These are phyloP conservation scores for Hypsibius dujardini DNA, from an alignment of 1,140 invertebrate genomes.

Conservation along the genomic window DNA sequence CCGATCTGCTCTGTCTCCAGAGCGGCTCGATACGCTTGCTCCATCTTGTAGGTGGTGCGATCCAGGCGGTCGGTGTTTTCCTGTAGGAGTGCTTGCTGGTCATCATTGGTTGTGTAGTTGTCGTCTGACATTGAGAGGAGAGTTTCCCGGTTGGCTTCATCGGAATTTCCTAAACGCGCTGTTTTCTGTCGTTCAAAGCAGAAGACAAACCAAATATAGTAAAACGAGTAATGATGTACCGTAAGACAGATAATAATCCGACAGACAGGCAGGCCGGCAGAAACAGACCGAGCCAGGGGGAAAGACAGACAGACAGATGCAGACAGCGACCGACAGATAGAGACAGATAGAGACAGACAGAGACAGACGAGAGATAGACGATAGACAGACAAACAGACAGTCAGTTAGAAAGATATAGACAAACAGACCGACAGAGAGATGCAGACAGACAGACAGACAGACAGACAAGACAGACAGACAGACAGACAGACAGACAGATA, in stretches of 20 bases:
- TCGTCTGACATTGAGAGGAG: not conserved
- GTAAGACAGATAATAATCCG: not conserved
- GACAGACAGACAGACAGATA: not conserved
- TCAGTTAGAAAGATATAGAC: no score
- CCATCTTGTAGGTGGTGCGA: not conserved
- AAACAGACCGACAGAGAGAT: no score
- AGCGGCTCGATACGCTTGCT: not conserved
- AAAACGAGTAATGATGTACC: not conserved
- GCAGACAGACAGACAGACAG: no score
- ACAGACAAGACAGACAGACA: not conserved
- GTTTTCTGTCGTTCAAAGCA: constrained; percentile 2
- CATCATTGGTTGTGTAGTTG: not conserved
- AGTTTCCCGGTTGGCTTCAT: no score
- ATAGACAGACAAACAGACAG: not conserved
- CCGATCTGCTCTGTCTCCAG: constrained; percentile 14
- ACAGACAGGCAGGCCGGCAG: no score
- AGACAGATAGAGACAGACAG: no score
- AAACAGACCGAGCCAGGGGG: no score
- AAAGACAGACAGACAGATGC: no score
- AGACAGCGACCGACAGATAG: not conserved
- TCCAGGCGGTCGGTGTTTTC: not conserved
- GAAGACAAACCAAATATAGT: not conserved
- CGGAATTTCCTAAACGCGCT: no score
- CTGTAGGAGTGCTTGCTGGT: not conserved
- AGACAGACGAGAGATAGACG: not conserved